These are phyloP conservation scores for Spinibarbus caldwelli DNA, from an alignment of 2,797 vertebrate genomes.

Conservation along the genomic window DNA sequence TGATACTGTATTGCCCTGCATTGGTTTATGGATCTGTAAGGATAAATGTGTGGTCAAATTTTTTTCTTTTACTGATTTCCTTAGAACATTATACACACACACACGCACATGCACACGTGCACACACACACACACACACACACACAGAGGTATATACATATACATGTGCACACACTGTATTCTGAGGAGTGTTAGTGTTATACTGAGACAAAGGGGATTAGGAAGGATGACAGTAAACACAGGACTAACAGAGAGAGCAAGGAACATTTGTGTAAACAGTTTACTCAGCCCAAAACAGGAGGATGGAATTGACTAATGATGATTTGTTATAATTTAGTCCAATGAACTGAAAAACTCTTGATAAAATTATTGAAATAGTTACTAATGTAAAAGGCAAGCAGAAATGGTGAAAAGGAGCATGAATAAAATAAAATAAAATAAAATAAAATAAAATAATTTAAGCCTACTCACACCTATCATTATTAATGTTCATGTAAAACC, in stretches of 20 bases:
- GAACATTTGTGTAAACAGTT: conserved; percentile 12
- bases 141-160: neutral
- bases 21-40: neutral
- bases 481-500: neutral
- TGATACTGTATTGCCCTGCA: neutral
- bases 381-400: neutral
- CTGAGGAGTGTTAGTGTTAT: neutral
- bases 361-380: neutral
- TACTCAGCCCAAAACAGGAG: neutral
- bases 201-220: conserved; percentile 7
- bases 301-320: neutral
- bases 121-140: neutral
- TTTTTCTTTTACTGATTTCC: neutral
- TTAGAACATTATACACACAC: neutral
- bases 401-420: neutral
- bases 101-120: too few species aligned
- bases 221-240: conserved; percentile 20
- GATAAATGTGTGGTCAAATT: neutral
- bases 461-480: neutral
- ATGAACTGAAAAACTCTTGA: neutral
- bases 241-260: neutral
- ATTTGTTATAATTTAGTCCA: neutral
- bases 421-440: neutral
- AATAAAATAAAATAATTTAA: neutral
- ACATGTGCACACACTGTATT: neutral